phyloP scores from a whole-genome alignment of 2,113 vertebrate genomes.

The Diadophis punctatus region DNA sequence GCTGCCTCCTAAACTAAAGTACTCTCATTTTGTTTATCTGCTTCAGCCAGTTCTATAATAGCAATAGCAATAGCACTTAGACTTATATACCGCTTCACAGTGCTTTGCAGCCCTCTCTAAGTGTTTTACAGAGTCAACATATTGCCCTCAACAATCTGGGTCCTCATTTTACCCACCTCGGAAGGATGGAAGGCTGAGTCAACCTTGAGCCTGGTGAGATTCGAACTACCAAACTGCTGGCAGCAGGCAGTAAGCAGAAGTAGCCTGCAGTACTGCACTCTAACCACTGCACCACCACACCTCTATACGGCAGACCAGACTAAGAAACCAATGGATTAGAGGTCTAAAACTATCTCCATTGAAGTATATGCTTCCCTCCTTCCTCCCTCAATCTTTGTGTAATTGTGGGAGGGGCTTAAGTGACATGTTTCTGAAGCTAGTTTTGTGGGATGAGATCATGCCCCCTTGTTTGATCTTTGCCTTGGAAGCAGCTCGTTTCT shows the following conservation, averaged over 20 bases:
- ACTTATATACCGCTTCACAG: too few relatives aligned
- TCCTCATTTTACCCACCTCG: too few relatives aligned
- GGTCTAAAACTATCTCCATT: neutral
- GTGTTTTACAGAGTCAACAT: too few relatives aligned
- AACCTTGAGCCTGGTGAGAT: too few relatives aligned
- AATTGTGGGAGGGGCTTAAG: neutral
- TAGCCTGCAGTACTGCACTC: too few relatives aligned
- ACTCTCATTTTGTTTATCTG: neutral
- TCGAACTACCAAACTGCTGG: too few relatives aligned
- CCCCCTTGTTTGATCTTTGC: neutral
- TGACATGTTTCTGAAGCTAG: neutral
- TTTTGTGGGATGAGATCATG: neutral
- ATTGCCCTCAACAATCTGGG: too few relatives aligned
- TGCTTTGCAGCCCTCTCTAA: too few relatives aligned
- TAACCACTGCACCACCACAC: too few relatives aligned
- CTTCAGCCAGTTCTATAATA: neutral
- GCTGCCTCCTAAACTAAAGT: neutral
- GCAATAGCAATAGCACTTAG: too few relatives aligned
- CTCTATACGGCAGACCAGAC: neutral
- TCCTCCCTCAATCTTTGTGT: neutral
- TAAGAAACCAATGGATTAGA: neutral
- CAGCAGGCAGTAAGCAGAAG: too few relatives aligned
- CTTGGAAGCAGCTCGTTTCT: neutral
- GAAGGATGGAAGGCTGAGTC: too few relatives aligned
- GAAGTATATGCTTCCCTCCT: neutral